A percentile compares a stretch with the other conserved stretches of the same genome.
These are phyloP conservation scores for Arctocebus calabarensis DNA, from an alignment of 2,797 vertebrate genomes.

Conservation along the genomic window DNA sequence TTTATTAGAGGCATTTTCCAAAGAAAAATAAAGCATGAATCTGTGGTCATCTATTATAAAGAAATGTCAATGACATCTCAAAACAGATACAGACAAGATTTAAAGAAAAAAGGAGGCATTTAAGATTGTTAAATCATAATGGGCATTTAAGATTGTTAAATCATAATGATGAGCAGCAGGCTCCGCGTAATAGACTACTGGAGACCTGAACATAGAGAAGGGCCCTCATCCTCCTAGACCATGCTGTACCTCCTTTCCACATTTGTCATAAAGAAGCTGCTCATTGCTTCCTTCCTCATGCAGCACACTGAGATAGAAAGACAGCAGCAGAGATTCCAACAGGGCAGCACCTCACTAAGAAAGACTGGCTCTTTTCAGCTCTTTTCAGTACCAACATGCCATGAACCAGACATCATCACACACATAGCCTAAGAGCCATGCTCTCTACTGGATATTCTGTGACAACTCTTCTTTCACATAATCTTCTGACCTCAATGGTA, in stretches of 20 bases:
- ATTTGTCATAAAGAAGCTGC: neutral
- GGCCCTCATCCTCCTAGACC: fast-evolving
- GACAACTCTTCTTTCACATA: neutral
- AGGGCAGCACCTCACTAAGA: neutral
- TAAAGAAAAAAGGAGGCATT: neutral
- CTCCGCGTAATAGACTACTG: fast-evolving
- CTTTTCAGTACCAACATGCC: neutral
- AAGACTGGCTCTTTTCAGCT: neutral
- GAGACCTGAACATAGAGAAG: neutral
- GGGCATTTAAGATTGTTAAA: neutral
- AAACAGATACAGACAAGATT: slow-evolving; percentile 36
- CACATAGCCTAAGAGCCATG: neutral
- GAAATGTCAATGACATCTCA: slow-evolving; percentile 53
- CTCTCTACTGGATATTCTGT: neutral
- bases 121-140: neutral
- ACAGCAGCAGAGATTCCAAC: neutral
- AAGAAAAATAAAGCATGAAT: slow-evolving; percentile 81
- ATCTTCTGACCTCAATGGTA: neutral
- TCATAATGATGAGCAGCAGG: neutral
- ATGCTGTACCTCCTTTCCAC: neutral
- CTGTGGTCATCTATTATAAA: slow-evolving; percentile 73
- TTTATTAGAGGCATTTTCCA: slow-evolving; percentile 82
- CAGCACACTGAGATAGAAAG: neutral
- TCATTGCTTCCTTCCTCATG: neutral
- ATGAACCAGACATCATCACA: neutral